These are phyloP conservation scores for Nasonia giraulti DNA, from an alignment of 1,140 invertebrate species.

Conservation along the genomic window DNA sequence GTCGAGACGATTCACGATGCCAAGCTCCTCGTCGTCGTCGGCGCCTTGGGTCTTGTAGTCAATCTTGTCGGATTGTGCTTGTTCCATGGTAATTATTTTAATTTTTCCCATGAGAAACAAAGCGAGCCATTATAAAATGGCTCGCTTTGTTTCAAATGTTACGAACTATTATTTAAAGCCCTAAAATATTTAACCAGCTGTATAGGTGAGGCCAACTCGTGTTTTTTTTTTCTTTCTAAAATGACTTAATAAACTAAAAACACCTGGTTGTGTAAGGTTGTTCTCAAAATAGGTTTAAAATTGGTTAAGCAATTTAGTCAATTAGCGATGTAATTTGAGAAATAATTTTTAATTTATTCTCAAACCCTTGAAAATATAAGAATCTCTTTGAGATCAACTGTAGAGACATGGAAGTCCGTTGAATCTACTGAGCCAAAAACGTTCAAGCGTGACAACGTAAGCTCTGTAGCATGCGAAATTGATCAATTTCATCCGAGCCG, in stretches of 20 bases:
- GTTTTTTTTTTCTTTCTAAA: neutral
- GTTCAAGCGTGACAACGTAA: too few species aligned
- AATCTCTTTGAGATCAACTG: too few species aligned
- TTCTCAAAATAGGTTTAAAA: neutral
- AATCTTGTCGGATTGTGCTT: constrained; percentile 89
- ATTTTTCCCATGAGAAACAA: too few species aligned
- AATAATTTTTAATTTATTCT: neutral
- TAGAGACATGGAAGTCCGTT: too few species aligned
- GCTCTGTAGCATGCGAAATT: too few species aligned
- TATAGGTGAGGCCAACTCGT: too few species aligned
- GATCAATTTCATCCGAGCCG: too few species aligned
- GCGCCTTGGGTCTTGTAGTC: constrained; percentile 85
- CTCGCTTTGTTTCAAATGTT: too few species aligned
- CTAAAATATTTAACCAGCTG: too few species aligned
- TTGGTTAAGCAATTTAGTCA: neutral
- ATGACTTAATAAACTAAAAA: neutral
- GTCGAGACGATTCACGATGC: constrained; percentile 88
- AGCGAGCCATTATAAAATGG: too few species aligned
- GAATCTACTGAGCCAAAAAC: too few species aligned
- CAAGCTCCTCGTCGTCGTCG: constrained; percentile 84
- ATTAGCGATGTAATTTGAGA: neutral
- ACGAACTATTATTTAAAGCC: too few species aligned
- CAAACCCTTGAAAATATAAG: neutral
- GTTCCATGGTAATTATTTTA: constrained; percentile 82
- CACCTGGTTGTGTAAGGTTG: neutral